phyloP scores from a whole-genome alignment of 1,140 invertebrate species.

The Sinella curviseta region DNA sequence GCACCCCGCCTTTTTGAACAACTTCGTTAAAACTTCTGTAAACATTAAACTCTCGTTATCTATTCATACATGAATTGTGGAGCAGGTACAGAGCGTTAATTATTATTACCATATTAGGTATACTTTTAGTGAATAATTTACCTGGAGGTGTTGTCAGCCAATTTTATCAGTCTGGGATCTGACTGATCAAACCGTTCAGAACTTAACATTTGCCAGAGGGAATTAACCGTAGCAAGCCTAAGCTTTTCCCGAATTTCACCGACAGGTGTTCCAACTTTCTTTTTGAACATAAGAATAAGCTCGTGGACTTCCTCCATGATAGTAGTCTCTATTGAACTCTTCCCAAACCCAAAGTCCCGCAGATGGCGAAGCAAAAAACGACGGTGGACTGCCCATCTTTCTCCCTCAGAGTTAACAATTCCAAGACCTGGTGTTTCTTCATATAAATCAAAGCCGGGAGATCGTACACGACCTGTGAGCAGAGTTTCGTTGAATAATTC shows the following conservation, averaged over 20 bases:
- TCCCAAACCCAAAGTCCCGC: conserved; percentile 33
- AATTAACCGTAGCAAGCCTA: conserved; percentile 11
- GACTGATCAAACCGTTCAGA: conserved; percentile 5
- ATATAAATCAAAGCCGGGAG: not conserved
- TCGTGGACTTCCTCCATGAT: conserved; percentile 26
- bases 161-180: conserved; percentile 12
- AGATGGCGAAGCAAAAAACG: conserved; percentile 30
- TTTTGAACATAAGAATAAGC: not conserved
- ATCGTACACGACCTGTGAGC: not conserved
- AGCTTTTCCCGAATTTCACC: conserved; percentile 3
- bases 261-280: not conserved
- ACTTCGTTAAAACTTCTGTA: conserved; percentile 21
- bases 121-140: not conserved
- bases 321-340: conserved; percentile 8
- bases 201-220: conserved; percentile 24
- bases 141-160: not conserved
- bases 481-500: conserved; percentile 11
- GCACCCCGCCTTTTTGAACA: not conserved
- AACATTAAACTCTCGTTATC: too few species aligned
- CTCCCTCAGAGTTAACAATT: conserved; percentile 5
- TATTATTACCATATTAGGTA: too few species aligned
- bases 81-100: too few species aligned
- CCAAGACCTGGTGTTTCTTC: not conserved
- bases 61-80: too few species aligned
- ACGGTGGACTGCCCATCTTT: conserved; percentile 18